Evolutionary conservation across 1,140 invertebrate genomes (phyloP), one percentile per base, ranked within the genome.

Genomic region (Papilio helenus): DNA sequence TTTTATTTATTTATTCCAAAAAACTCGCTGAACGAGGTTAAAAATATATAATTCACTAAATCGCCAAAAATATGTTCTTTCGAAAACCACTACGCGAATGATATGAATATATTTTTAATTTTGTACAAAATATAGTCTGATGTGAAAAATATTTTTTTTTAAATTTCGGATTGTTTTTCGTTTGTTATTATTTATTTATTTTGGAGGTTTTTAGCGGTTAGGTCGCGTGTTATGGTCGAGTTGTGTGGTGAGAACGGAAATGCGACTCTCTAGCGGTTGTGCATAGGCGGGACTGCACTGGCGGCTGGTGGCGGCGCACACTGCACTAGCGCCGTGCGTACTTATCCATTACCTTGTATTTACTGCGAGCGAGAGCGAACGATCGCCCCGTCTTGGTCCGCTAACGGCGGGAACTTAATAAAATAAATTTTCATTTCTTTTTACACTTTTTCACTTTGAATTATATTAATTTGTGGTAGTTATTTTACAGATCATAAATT

Each of bases 321-420:
- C 88, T 88, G 89, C 90, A 90, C 93, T 93, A 93, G 89, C 90
- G 84, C 92, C 92, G 91, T 92, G 92, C 93, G 92, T 94, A 94
- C 93, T 94, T 94, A 94, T 89, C 93, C 91, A 94, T 94, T 94
- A 93, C 93, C 93, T 94, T 93, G 93, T 93, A 93, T 94, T 93
- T 94, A 93, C 92, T 94, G 92, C 90, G 88, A 86, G 82, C 87
- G 85, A 88, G 84, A 77, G 73, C 81, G 81, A 39, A 72, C 81
- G 83, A 83, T 80, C 76, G 78, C 49, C 76, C 84, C 44, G 10
- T 89, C 89, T 93, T 93, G 92, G 90, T 93, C 90, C 89, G 93
- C 83, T 82, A 68, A 51, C 80, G 84, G 72, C 74, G 80, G 82
- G 76, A 18, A 49, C 55, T 23, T 39, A 44, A 78, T 26, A 81